Base-by-base conservation (phyloP, 1,140 invertebrate species). In the Catajapyx aquilonaris region DNA sequence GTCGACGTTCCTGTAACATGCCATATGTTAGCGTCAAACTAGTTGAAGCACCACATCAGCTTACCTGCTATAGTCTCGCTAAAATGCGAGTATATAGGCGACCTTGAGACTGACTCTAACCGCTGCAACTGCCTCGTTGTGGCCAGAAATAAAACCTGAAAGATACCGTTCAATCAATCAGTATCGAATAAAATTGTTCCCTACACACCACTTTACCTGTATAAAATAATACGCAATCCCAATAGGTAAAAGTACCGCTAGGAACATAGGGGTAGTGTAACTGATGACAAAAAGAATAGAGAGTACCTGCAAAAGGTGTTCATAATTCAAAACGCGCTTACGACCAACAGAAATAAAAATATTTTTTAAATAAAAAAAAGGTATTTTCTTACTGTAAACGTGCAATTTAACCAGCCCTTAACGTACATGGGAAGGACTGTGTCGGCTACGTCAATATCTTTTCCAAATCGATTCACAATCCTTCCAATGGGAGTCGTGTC, bases 81-180 rank as follows among this genome's bases (percentile, higher is more conserved):
- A 48, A 74, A 73, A 48, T 75, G 69, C 2, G 67, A 65, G 46
- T 69, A 76, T 32, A 75, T 71, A 1, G 71, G 72, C 3, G 69
- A 73, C 16, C 68, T 51, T 20, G 59, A 61, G 1, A 68, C 60
- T 2, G 71, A 72, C 44, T 74, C 69, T 2, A 75, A 41, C 15
- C 71, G 49, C 45, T 70, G 71, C 32, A 76, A 46, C 46, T 76
- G 72, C 25, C 71, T 48, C 1, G 68, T 69, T 4, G 71, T 65
- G 2, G 62, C 46, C 7, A 75, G 60, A 48, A 71, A 74, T 42
- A 71, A 66, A 41, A 59, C 53, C 64, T 71, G 47, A 25, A 51
- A 40, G 17, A 38, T 66, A 61, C 11, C 68, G 45, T 36, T 66
- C 17, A 33, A 33, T 9, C 16, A 3, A 31, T 13, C 10, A 15